Evolutionary conservation across 2,888 invertebrate genomes (phyloP).

Genomic region (Acanthoscelides obtectus): DNA sequence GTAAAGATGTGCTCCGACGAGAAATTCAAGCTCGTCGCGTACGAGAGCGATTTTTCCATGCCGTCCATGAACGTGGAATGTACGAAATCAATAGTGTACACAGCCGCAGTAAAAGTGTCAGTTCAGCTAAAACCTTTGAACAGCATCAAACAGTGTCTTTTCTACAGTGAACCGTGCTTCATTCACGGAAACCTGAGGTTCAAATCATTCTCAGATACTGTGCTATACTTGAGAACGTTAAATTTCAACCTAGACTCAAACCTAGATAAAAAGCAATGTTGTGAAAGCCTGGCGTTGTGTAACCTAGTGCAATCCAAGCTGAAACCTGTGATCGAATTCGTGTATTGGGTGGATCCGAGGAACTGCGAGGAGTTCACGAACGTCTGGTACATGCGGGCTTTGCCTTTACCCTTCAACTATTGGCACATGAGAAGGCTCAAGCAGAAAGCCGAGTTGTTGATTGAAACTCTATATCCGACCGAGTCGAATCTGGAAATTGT

Average conservation of each 20-base stretch:
- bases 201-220: constrained; percentile 28
- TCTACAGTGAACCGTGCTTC: constrained; percentile 32
- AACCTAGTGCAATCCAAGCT: constrained; percentile 75
- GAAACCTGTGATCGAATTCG: constrained; percentile 75
- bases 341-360: constrained; percentile 77
- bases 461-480: constrained; percentile 60
- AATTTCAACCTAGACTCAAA: constrained; percentile 68
- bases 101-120: constrained; percentile 37
- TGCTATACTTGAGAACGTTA: constrained; percentile 35
- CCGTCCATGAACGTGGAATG: constrained; percentile 82
- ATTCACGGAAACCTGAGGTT: constrained; percentile 27
- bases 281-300: constrained; percentile 75
- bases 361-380: constrained; percentile 77
- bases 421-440: constrained; percentile 69
- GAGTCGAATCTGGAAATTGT: constrained; percentile 56
- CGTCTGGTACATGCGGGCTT: constrained; percentile 75
- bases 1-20: constrained; percentile 35
- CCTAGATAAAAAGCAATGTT: constrained; percentile 65
- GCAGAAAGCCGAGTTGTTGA: constrained; percentile 56
- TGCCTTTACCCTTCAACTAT: constrained; percentile 83
- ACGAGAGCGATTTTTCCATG: constrained; percentile 84
- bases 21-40: constrained; percentile 58
- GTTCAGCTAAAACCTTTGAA: constrained; percentile 33
- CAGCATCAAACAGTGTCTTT: constrained; percentile 29
- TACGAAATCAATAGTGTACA: constrained; percentile 71